Base-by-base conservation (phyloP, 1,140 invertebrate genomes). In the Zaprionus lachaisei region DNA sequence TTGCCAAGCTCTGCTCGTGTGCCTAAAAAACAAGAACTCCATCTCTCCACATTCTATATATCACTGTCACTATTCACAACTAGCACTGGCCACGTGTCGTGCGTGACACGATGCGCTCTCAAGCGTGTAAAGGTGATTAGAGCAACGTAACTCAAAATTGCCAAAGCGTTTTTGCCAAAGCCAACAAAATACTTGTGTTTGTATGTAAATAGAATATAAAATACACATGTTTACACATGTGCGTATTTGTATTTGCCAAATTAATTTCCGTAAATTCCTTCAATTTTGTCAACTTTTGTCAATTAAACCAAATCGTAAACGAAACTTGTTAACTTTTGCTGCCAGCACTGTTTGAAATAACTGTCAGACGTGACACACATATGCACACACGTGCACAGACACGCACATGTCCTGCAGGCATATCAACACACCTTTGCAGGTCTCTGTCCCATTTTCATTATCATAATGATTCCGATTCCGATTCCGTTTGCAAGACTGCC, bases 391-490 rank as follows among this genome's bases (percentile, higher is more conserved):
- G 5, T 14, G 26, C 51, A 28, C 51, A 26, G 1, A 15, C 24
- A 28, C 12, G 14, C 24, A 56, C 24, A 28, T 11, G n/a, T 20
- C 41, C 41, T 47, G 41, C n/a, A 11, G 41, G 7, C n/a, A 9
- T 47, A 47, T 47, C 41, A 47, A 9, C 26, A 31, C 54, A 56
- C 20, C 22, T 24, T 12, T 41, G 38, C 15, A 41, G 38, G 15
- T n/a, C 15, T 12, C 11, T 22, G 20, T 41, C 17, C 44, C 12
- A 49, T 66, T 65, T 58, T 47, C 77, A 80, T 86, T 82, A 82
- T 69, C 77, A 80, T 83, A 86, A 86, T 78, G 80, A 73, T 76
- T 56, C 31, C 57, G 68, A 37, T 75, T 63, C 44, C n/a, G 44
- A 41, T 41, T 41, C 14, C 15, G 4, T n/a, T 49, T 49, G 20